Conservation (phyloP, 2,888 invertebrate genomes). For the Clostera curtula region DNA sequence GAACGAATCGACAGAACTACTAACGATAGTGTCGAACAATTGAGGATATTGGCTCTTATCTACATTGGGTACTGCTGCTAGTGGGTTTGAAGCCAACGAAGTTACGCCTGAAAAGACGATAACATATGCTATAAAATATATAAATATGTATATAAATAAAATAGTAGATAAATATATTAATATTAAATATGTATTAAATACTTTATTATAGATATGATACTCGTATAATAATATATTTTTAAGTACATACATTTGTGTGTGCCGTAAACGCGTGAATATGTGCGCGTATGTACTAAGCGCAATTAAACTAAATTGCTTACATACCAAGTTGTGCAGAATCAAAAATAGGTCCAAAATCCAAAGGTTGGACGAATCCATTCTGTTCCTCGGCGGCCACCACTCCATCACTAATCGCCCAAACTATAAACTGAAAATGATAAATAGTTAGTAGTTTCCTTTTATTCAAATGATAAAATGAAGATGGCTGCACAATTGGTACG, state of each 20-base stretch:
- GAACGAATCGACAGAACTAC: constrained; percentile 66
- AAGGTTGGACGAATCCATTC: constrained; percentile 66
- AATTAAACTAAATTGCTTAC: constrained; percentile 12
- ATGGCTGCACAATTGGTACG: constrained; percentile 17
- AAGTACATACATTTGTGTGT: too few species aligned
- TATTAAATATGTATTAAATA: too few species aligned
- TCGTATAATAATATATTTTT: too few species aligned
- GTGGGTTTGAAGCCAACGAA: constrained; percentile 61
- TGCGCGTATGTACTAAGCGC: constrained; percentile 8
- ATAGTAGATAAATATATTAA: too few species aligned
- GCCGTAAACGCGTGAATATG: too few species aligned
- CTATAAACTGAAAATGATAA: constrained; percentile 51
- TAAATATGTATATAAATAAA: constrained; percentile 8
- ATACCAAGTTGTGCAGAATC: constrained; percentile 54
- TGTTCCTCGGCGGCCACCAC: constrained; percentile 46
- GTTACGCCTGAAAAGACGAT: constrained; percentile 58
- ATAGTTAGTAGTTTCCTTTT: constrained; percentile 6
- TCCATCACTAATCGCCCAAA: constrained; percentile 57
- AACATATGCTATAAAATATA: too few species aligned
- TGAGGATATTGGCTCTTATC: constrained; percentile 65
- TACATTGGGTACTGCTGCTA: constrained; percentile 56
- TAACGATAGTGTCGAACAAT: constrained; percentile 61
- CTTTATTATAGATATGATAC: too few species aligned
- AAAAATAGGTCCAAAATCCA: constrained; percentile 74
- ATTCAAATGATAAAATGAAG: constrained; percentile 2